These are phyloP conservation scores for Bombus affinis DNA, from an alignment of 1,140 invertebrate species.

Conservation along the genomic window DNA sequence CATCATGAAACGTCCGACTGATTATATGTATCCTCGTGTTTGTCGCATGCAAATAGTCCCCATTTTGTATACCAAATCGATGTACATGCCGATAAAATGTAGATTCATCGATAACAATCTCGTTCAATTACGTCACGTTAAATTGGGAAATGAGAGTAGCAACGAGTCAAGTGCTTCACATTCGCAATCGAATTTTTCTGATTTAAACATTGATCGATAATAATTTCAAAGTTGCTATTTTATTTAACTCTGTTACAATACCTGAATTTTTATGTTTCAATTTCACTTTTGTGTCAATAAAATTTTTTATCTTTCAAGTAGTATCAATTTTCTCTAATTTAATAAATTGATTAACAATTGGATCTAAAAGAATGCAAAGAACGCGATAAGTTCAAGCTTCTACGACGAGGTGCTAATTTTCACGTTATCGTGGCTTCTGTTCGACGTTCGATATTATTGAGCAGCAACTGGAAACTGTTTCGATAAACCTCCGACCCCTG, in stretches of 20 bases:
- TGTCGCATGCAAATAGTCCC: not conserved
- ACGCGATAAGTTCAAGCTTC: too few species aligned
- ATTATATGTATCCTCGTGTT: not conserved
- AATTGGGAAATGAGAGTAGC: not conserved
- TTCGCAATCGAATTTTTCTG: not conserved
- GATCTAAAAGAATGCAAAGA: too few species aligned
- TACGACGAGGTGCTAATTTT: not conserved
- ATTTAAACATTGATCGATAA: not conserved
- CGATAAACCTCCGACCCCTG: not conserved
- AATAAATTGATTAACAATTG: too few species aligned
- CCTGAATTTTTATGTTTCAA: not conserved
- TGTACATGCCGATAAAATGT: not conserved
- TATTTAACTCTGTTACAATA: not conserved
- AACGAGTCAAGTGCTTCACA: too few species aligned
- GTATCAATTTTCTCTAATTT: too few species aligned
- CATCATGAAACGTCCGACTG: conserved; percentile 30
- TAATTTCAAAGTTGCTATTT: not conserved
- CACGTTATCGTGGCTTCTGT: not conserved
- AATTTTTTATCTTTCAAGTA: too few species aligned
- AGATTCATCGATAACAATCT: not conserved
- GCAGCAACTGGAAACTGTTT: not conserved
- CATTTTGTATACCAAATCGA: not conserved
- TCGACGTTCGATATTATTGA: conserved; percentile 3
- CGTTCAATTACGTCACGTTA: not conserved
- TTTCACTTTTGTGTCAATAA: too few species aligned